Conservation (phyloP, 2,113 vertebrate species). For the Azemiops feae region DNA sequence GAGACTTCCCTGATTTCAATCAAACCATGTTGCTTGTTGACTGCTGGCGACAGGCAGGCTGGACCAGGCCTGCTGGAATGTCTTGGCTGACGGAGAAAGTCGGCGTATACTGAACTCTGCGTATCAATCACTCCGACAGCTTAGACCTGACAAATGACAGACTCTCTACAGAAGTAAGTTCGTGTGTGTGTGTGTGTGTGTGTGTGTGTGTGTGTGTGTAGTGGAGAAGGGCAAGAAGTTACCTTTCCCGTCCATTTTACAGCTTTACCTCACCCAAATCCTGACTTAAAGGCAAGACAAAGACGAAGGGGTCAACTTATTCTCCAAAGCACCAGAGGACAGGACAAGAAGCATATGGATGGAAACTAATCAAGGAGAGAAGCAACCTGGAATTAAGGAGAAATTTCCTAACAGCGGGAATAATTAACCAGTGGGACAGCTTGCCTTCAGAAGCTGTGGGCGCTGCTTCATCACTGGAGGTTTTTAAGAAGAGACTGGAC, state of each 20-base stretch:
- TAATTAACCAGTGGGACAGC: no score
- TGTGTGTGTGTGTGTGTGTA: not conserved
- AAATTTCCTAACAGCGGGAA: no score
- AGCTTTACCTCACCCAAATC: not conserved
- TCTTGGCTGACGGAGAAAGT: constrained; percentile 57
- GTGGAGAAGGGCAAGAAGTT: not conserved
- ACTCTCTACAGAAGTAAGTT: constrained; percentile 39
- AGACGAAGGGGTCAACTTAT: not conserved
- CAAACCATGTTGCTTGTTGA: not conserved
- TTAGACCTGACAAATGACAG: constrained; percentile 71
- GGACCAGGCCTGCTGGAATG: constrained; percentile 59
- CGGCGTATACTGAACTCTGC: constrained; percentile 57
- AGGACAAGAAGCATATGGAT: no score
- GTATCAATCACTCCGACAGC: constrained; percentile 70
- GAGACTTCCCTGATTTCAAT: constrained; percentile 41
- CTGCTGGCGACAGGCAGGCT: constrained; percentile 38
- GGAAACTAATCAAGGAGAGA: no score
- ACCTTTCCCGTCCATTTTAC: constrained; percentile 15
- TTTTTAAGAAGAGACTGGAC: no score
- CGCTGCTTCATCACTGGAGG: no score
- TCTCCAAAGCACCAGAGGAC: no score
- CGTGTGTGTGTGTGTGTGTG: no score
- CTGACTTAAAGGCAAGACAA: constrained; percentile 6
- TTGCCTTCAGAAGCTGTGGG: no score
- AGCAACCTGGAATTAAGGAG: no score